Conservation (phyloP, 2,888 invertebrate genomes). For the Eumacrocentrus americanus region DNA sequence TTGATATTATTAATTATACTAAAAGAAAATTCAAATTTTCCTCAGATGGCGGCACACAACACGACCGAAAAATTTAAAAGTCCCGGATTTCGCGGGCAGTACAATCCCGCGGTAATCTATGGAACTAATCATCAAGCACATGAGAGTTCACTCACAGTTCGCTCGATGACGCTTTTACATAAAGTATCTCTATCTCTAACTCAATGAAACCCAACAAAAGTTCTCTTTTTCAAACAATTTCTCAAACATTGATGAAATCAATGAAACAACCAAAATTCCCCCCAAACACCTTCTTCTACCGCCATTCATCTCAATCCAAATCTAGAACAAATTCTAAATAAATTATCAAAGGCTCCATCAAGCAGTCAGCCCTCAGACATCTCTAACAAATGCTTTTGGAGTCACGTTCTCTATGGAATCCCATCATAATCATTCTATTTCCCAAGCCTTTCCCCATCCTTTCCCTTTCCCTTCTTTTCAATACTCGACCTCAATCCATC, state of each 20-base stretch:
- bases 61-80: background rate
- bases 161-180: too few species aligned
- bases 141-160: too few species aligned
- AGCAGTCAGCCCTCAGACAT: background rate
- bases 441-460: background rate
- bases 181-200: too few species aligned
- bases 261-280: too few species aligned
- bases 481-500: too few species aligned
- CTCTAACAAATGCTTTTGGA: background rate
- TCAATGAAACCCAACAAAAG: background rate
- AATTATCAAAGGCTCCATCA: background rate
- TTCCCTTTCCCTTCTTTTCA: background rate
- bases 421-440: background rate
- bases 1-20: background rate
- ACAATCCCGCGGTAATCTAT: background rate
- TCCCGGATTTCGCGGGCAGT: background rate
- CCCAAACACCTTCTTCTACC: too few species aligned
- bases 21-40: background rate
- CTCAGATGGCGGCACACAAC: background rate
- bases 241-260: too few species aligned
- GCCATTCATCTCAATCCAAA: too few species aligned
- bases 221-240: too few species aligned
- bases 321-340: too few species aligned
- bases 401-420: slow-evolving; percentile 9
- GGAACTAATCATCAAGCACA: background rate